Base-by-base conservation (phyloP, 2,888 invertebrate genomes). In the Conistra vaccinii region DNA sequence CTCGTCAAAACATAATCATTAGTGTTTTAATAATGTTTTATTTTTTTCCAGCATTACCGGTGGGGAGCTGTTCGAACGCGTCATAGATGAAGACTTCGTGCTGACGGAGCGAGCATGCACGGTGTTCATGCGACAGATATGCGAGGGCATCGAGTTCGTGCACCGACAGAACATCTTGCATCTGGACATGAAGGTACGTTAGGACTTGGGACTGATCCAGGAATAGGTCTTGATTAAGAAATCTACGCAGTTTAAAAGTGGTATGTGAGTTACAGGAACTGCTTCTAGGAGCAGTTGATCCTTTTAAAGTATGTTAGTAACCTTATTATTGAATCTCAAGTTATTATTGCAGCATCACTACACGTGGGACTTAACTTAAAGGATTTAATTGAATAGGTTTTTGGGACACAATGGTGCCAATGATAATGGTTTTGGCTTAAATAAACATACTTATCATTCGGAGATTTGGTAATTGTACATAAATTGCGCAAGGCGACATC, bases 31-130 rank as follows among this genome's bases (percentile, higher is more conserved):
- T 23, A 32, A 29, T 51, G 45, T 45, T 35, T 14, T 60, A 1
- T 69, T 80, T 84, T 29, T 82, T 97, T 97, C 65, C 97, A 99
- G 99, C 90, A 99, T 99, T 89, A 98, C 98, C 91, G 99, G 99
- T 14, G 99, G 99, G 2, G 99, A 99, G 95, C 96, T 99, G 61
- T 99, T 99, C 93, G 99, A 99, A 95, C 97, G 99, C 71, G 99
- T 99, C 39, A 99, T 99, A 82, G 99, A 99, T 91, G 99, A 99
- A 91, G 99, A 99, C 94, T 99, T 99, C 92, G 98, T 99, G 74
- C 97, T 99, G 84, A 99, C 99, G 0, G 99, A 99, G 94, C 98
- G 98, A 83, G 98, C 99, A 12, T 99, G 99, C 94, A 98, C 99
- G 0, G 98, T 99, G 79, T 99, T 99, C 94, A 98, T 99, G 97